Base-by-base conservation (phyloP, 1,140 invertebrate genomes). In the Drosophila albomicans region DNA sequence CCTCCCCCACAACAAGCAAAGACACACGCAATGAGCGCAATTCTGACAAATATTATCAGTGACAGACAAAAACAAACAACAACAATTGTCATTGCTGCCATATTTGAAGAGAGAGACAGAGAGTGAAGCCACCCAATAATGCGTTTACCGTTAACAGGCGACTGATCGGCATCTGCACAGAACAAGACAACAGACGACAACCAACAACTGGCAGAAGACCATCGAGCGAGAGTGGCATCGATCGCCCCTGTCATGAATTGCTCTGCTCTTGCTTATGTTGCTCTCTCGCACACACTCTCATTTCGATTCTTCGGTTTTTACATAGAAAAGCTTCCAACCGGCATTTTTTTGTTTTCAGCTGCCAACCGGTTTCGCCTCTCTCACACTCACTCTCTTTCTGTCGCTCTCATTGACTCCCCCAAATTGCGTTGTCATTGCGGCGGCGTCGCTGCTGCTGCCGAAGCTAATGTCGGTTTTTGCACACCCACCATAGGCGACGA, bases 261-360 rank as follows among this genome's bases (percentile, higher is more conserved):
- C 7, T 20, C 2, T 54, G 48, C 16, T 45, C 43, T 54, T 52
- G 43, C 66, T 48, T 58, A 2, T 13, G 32, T 38, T 38, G 10
- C 43, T 49, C 64, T 49, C 43, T 49, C 64, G 41, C 65, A 43
- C 68, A 15, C 57, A 32, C 54, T 54, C 8, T 67, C 16, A 45
- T 35, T 11, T 13, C 13, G 30, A 11, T 32, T 25, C 32, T 45
- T 45, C n/a, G 7, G 7, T 16, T 30, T 65, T 62, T 62, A 70
- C 49, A 41, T 32, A 62, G 72, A 52, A 75, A 88, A 77, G 78
- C 67, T 68, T 64, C 62, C 84, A 88, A 89, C 84, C 84, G 85
- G 84, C 84, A 88, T 88, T 88, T 87, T 87, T 57, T 59, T 54
- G 57, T 71, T 52, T 84, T 89, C 85, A 81, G 85, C 84, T 89